Evolutionary conservation across 2,113 vertebrate species (phyloP), one percentile per base, ranked within the genome.

Genomic region (Seriola quinqueradiata): DNA sequence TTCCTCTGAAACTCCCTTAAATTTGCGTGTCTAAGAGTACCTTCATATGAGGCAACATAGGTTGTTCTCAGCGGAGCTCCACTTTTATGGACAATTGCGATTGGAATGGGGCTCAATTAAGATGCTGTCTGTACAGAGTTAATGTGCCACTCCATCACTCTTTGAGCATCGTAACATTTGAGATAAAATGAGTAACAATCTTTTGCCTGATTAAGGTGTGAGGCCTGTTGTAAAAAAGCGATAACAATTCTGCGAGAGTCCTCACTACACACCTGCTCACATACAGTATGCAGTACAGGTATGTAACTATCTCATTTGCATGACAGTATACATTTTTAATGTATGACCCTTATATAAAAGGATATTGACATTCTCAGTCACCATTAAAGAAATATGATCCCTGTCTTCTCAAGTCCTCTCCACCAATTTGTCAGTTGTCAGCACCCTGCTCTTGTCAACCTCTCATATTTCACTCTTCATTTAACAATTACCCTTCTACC

Each of bases 401-500:
- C 67, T 63, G 50, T 76, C 60, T 75, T 69, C 77, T 83, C 40
- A 66, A 72, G 38, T 54, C 50, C 13, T 85, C 69, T 58, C 54
- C 11, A 77, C 81, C 79, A 77, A 64, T 90, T 84, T 91, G 61
- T 83, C 79, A 81, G 57, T 69, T 76, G 77, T 87, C 90, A 63
- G 72, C 68, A 9, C 42, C 5, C 9, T 63, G 69, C 52, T 77
- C 84, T 61, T 74, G 81, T 90, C 90, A 89, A 54, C 73, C 69
- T 61, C 73, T 83, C 66, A 71, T 65, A 83, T 87, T 87, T 89
- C 57, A 85, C 68, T 86, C 83, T 66, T 79, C 82, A 86, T 88
- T 91, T 88, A 87, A 81, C 74, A 70, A 87, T 89, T 90, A 82
- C 74, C 86, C 69, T 74, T 65, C 48, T 40, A 73, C 42, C 84